Base-by-base conservation (phyloP, 53 echinoderm and acorn worm genomes). In the Patiria pectinifera region DNA sequence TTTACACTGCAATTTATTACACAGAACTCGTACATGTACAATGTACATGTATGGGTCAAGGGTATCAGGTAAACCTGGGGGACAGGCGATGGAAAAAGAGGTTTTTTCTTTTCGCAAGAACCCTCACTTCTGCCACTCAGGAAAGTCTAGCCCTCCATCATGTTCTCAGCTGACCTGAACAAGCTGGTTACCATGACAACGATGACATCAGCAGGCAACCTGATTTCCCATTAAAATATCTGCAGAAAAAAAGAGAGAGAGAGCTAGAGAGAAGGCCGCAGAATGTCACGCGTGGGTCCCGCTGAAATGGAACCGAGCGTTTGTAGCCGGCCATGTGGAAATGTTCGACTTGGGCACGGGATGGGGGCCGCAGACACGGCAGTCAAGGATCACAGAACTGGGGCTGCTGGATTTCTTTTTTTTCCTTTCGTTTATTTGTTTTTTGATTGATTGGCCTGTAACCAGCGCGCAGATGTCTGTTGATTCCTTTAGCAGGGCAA, bases 141-240 rank as follows among this genome's bases (percentile, higher is more conserved):
- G 85, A 8, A 47, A 85, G 48, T 72, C 23, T 22, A 35, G 44
- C 86, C 86, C 74, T 74, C 48, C 75, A 75, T 86, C 86, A 48
- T 46, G 74, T 86, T 71, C 71, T 86, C 86, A 71, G 45, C 87
- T 88, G 88, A 78, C 78, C 88, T 78, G 78, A 88, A 77, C 78
- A 61, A 88, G 88, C 60, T 59, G 2, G 79, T 88, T 88, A 62
- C 88, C 61, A n/a, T 43, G 88, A 78, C 59, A 88, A 88, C 88
- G 62, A 88, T 88, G 88, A 88, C 88, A 88, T 88, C 88, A 88
- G 88, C 88, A 88, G 59, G 78, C 88, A 88, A 88, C 88, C 88
- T 88, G 88, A 88, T 78, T 88, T 88, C 88, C 78, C 88, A 88
- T 88, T 77, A 88, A 88, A 88, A 88, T 74, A 87, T 26, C 75